Base-by-base conservation (phyloP, 2,113 vertebrate species). In the Myotis yumanensis region DNA sequence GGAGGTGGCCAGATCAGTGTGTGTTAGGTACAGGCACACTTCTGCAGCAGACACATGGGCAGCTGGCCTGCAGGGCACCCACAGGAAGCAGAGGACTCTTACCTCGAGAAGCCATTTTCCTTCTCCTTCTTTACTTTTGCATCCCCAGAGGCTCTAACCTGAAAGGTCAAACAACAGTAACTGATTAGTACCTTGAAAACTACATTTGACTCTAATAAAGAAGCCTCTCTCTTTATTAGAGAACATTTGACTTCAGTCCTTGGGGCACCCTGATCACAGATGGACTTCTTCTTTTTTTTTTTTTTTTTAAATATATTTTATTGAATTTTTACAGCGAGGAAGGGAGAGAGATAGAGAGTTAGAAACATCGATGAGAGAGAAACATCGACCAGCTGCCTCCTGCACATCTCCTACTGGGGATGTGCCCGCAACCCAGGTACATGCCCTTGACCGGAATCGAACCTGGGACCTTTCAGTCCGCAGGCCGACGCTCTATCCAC, bases 91-190 rank as follows among this genome's bases (percentile, higher is more conserved):
- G 22, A 80, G 46, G 35, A 52, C 72, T 79, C 98, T 98, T 98
- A 99, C 99, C 99, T 99, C 66, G 99, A 98, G 96, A 99, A 99
- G 68, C 99, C 99, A 97, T 99, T 99, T 98, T 99, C 99, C 91
- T 99, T 99, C 97, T 99, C 99, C 84, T 99, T 99, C 98, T 99
- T 99, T 96, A 98, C 98, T 98, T 99, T 99, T 59, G 98, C 98
- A 96, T 99, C 99, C 77, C 98, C 98, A 94, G 99, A 98, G 16
- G 96, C 98, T 96, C 99, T 99, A 86, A 98, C 96, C 99, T 99
- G 97, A 95, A 98, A 98, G 62, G 96, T 66, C 97, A 96, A 97
- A 95, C 75, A 71, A 12, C 4, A 92, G 84, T 69, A 93, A 93
- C 7, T 73, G 82, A 90, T 97, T 48, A 98, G 87, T 51, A 82